Evolutionary conservation across 2,888 invertebrate genomes (phyloP).

Genomic region (Andricus quercusramuli): DNA sequence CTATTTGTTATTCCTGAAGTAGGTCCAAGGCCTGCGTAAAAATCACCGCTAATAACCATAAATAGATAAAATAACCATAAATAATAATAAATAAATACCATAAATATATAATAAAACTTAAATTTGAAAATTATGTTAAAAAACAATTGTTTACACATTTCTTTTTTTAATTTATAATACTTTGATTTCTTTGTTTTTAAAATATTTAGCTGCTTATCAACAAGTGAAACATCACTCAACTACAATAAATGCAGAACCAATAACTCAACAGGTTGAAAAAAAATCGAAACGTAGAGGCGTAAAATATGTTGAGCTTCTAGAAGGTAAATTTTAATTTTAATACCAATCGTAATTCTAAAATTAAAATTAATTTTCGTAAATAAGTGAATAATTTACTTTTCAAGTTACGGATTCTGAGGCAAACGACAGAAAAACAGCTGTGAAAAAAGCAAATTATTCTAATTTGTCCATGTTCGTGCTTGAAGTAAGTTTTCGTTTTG

Average conservation of each 20-base stretch:
- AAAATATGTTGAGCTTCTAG: slow-evolving; percentile 22
- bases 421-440: neutral
- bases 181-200: neutral
- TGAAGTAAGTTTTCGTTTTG: neutral
- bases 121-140: no score
- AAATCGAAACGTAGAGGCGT: neutral
- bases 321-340: slow-evolving; percentile 4
- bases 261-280: neutral
- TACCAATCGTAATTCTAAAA: neutral
- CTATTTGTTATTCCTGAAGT: no score
- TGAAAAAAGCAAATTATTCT: neutral
- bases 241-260: neutral
- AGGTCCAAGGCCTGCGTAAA: no score
- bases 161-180: neutral
- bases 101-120: no score
- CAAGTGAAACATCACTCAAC: slow-evolving; percentile 15
- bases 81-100: no score
- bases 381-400: neutral
- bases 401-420: slow-evolving; percentile 4
- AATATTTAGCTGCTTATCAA: slow-evolving; percentile 11
- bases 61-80: no score
- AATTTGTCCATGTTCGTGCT: neutral
- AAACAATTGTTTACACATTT: neutral
- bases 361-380: neutral
- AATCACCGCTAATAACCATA: no score